phyloP scores from a whole-genome alignment of 1,140 invertebrate genomes.

The Leptopilina clavipes region DNA sequence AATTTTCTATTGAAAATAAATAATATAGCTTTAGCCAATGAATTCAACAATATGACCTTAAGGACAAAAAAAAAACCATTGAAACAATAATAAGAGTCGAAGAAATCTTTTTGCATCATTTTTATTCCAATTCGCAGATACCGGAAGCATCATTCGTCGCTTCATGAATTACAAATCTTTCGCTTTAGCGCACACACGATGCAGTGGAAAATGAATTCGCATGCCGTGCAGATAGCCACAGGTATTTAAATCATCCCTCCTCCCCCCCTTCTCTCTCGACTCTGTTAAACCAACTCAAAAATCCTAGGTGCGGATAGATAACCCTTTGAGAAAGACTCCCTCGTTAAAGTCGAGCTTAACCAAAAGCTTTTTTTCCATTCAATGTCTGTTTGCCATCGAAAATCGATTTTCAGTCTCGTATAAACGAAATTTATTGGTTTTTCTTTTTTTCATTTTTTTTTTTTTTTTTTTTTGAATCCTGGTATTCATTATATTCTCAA shows the following conservation, averaged over 20 bases:
- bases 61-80: not conserved
- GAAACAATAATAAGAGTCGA: not conserved
- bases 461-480: too few relatives aligned
- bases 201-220: slow-evolving; percentile 35
- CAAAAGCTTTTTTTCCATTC: slow-evolving; percentile 28
- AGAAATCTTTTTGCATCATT: not conserved
- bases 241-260: slow-evolving; percentile 25
- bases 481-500: not conserved
- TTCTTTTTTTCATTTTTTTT: not conserved
- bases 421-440: slow-evolving; percentile 29
- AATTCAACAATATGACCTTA: not conserved
- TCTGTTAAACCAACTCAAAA: slow-evolving; percentile 31
- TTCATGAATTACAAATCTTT: slow-evolving; percentile 66
- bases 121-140: slow-evolving; percentile 37
- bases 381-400: not conserved
- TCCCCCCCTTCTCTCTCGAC: too few relatives aligned
- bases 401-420: slow-evolving; percentile 20
- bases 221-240: slow-evolving; percentile 20
- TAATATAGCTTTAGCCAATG: not conserved
- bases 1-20: not conserved
- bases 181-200: slow-evolving; percentile 43
- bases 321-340: slow-evolving; percentile 10
- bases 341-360: slow-evolving; percentile 28
- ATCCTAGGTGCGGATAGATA: slow-evolving; percentile 25
- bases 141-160: slow-evolving; percentile 48